Evolutionary conservation across 2,888 invertebrate genomes (phyloP).

Genomic region (Gisinianus flammeolus): DNA sequence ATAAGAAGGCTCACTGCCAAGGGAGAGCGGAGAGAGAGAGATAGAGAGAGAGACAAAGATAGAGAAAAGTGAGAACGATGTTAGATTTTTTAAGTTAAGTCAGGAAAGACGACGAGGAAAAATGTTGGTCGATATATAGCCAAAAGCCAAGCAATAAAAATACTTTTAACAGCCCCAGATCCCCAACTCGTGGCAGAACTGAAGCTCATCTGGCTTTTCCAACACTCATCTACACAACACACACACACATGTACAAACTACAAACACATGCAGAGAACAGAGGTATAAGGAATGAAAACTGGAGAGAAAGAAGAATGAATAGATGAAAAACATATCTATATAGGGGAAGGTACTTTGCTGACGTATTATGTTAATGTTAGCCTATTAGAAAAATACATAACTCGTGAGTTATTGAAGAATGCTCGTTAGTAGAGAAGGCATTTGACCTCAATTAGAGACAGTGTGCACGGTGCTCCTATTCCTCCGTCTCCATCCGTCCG

Average conservation of each 20-base stretch:
- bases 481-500: neutral
- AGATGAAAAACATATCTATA: slow-evolving; percentile 4
- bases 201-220: slow-evolving; percentile 15
- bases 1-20: slow-evolving; percentile 14
- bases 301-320: neutral
- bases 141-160: slow-evolving; percentile 25
- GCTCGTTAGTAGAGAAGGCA: slow-evolving; percentile 42
- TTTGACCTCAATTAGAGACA: slow-evolving; percentile 43
- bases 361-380: slow-evolving; percentile 38
- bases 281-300: neutral
- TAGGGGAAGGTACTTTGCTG: neutral
- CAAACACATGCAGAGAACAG: neutral
- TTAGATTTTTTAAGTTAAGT: neutral
- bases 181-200: neutral
- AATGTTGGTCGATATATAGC: slow-evolving; percentile 11
- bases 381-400: slow-evolving; percentile 39
- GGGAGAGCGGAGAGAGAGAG: neutral
- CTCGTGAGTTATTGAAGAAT: slow-evolving; percentile 46
- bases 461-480: slow-evolving; percentile 11
- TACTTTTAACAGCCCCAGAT: slow-evolving; percentile 10
- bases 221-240: slow-evolving; percentile 2
- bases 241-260: neutral
- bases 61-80: neutral
- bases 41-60: neutral
- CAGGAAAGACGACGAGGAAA: slow-evolving; percentile 11